Conservation (phyloP, 1,140 invertebrate genomes). For the Hypsibius dujardini region DNA sequence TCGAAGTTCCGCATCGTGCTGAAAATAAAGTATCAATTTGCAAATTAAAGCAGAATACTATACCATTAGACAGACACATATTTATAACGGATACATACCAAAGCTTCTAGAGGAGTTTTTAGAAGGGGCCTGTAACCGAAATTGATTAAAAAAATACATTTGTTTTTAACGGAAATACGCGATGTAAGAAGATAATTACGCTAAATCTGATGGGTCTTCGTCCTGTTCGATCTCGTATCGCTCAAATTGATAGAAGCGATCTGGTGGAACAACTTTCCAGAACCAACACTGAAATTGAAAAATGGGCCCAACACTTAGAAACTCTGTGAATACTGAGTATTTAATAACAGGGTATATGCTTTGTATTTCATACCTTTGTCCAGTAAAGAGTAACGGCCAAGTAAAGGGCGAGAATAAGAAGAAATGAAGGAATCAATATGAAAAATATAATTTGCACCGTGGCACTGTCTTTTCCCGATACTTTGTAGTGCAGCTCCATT, state of each 20-base stretch:
- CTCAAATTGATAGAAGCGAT: constrained; percentile 7
- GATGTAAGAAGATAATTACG: background rate
- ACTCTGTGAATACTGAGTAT: background rate
- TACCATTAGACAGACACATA: background rate
- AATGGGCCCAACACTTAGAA: background rate
- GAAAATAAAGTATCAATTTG: too few relatives aligned
- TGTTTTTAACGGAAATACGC: background rate
- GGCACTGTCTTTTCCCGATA: background rate
- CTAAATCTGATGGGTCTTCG: background rate
- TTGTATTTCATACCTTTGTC: too few relatives aligned
- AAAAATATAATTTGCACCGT: constrained; percentile 2
- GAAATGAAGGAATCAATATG: background rate
- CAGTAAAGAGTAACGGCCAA: background rate
- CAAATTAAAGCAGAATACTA: too few relatives aligned
- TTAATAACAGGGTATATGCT: background rate
- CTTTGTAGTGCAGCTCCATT: background rate
- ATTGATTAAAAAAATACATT: constrained; percentile 1
- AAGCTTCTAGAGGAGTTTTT: background rate
- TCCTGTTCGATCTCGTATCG: constrained; percentile 9
- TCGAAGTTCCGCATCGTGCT: background rate
- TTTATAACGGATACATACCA: background rate
- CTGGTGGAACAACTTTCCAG: background rate
- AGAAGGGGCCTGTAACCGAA: background rate
- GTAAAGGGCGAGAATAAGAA: background rate
- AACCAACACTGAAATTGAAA: constrained; percentile 1